Evolutionary conservation across 2,797 vertebrate genomes (phyloP).

Genomic region (Myotis planiceps): DNA sequence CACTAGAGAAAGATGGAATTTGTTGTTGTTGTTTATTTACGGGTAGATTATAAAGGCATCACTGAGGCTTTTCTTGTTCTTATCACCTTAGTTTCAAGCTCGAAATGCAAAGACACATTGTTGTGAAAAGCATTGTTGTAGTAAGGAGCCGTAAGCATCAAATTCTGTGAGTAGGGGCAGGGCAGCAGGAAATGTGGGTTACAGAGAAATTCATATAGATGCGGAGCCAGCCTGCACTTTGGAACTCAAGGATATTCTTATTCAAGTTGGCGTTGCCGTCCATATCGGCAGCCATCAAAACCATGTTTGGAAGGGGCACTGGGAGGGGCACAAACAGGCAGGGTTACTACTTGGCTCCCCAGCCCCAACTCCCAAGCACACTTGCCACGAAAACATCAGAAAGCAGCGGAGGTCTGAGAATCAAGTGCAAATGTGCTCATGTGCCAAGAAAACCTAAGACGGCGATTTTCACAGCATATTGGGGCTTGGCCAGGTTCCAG

Average conservation of each 20-base stretch:
- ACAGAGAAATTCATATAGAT: neutral
- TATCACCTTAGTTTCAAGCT: neutral
- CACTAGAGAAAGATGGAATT: slow-evolving; percentile 11
- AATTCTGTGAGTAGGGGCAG: neutral
- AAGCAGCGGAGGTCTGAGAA: slow-evolving; percentile 67
- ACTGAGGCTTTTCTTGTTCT: neutral
- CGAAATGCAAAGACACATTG: neutral
- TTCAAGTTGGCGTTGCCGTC: neutral
- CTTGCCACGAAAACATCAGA: slow-evolving; percentile 61
- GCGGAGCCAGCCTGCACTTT: neutral
- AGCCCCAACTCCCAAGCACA: slow-evolving; percentile 45
- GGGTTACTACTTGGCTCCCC: slow-evolving; percentile 57
- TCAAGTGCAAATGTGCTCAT: slow-evolving; percentile 67
- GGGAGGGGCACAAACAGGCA: slow-evolving; percentile 53
- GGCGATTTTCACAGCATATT: slow-evolving; percentile 71
- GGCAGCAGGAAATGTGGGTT: neutral
- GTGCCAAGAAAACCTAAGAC: slow-evolving; percentile 77
- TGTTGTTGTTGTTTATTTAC: neutral
- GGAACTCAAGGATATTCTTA: neutral
- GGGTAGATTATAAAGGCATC: neutral
- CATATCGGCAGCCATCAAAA: slow-evolving; percentile 62
- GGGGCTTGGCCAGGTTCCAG: slow-evolving; percentile 73
- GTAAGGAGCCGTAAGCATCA: neutral
- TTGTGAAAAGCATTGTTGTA: neutral
- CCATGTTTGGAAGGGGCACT: slow-evolving; percentile 37